Evolutionary conservation across 2,888 invertebrate species (phyloP), one percentile per base, ranked within the genome.

Genomic region (Cryptocephalus moraei): DNA sequence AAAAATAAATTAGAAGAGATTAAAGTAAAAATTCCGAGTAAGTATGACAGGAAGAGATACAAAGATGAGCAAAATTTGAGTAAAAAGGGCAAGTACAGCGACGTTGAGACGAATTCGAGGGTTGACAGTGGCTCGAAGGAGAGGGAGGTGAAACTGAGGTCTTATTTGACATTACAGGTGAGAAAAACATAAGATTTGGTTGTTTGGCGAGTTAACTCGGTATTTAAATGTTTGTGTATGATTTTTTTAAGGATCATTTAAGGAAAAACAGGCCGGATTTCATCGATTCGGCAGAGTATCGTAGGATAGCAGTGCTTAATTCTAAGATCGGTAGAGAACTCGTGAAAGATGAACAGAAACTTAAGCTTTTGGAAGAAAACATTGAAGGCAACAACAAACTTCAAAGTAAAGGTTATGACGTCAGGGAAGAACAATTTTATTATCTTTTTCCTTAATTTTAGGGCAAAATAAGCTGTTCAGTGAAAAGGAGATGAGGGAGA

Each of bases 191-290:
- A 6, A 22, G 6, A 22, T 4, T 22, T 22, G 22, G 2, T 22
- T 22, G 22, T 22, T 22, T 6, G 6, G 6, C 22, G 22, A 6
- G n/a, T n/a, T n/a, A n/a, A n/a, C n/a, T n/a, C n/a, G 6, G 22
- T 22, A 22, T 22, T 22, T 22, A 22, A n/a, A n/a, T n/a, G n/a
- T n/a, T 6, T 22, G 22, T 22, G 22, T 4, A 22, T 22, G 22
- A 6, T 22, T 22, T 22, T 8, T 74, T 83, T 31, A 73, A 86
- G 75, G 85, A 88, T 48, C 82, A 84, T 63, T 75, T 90, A 58
- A 74, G 77, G 54, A 74, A 67, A 52, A 84, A 85, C 56, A 78
- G 82, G 33, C 89, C 89, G 0, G 77, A 81, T 50, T 89, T 88
- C 65, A 73, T 85, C 32, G 67, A 72, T 41, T 71, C 74, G 42